Conservation (phyloP, 1,140 invertebrate genomes). For the Drosophila varians region DNA sequence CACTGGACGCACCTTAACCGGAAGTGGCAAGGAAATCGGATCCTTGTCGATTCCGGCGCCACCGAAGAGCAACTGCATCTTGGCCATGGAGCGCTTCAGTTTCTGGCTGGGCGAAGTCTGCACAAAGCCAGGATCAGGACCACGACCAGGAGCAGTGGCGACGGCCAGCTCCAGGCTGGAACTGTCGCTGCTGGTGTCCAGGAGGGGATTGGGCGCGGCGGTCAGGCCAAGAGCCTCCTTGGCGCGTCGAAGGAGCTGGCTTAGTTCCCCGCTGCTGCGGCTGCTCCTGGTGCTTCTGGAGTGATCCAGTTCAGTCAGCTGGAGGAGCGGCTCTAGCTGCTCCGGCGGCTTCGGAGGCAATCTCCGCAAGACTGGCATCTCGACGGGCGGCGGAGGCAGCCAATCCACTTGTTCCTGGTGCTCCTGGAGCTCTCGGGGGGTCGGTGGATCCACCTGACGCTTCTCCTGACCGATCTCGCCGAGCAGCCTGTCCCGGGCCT, state of each 20-base stretch:
- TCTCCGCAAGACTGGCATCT: slow-evolving; percentile 2
- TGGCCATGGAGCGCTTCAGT: slow-evolving; percentile 61
- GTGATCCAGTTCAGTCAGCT: not conserved
- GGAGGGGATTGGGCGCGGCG: not conserved
- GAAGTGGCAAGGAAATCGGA: not conserved
- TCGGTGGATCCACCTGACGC: not conserved
- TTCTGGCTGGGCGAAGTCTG: not conserved
- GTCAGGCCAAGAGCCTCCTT: slow-evolving; percentile 12
- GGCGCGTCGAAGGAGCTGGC: slow-evolving; percentile 7
- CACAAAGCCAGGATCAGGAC: not conserved
- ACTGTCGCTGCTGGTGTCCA: slow-evolving; percentile 21
- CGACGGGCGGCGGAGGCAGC: not conserved
- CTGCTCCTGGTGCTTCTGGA: slow-evolving; percentile 37
- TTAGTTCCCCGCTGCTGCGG: slow-evolving; percentile 20
- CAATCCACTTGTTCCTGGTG: not conserved
- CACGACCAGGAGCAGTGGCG: not conserved
- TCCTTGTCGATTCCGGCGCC: slow-evolving; percentile 6
- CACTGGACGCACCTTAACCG: slow-evolving; percentile 20
- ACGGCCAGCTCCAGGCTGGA: not conserved
- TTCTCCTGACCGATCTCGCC: not conserved
- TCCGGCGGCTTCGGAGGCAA: not conserved
- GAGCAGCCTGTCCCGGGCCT: slow-evolving; percentile 51
- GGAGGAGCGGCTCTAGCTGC: not conserved
- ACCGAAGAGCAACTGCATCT: slow-evolving; percentile 68
- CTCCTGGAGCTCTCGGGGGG: too few relatives aligned